These are phyloP conservation scores for Sinocyclocheilus anshuiensis DNA, from an alignment of 2,113 vertebrate genomes.

Conservation along the genomic window DNA sequence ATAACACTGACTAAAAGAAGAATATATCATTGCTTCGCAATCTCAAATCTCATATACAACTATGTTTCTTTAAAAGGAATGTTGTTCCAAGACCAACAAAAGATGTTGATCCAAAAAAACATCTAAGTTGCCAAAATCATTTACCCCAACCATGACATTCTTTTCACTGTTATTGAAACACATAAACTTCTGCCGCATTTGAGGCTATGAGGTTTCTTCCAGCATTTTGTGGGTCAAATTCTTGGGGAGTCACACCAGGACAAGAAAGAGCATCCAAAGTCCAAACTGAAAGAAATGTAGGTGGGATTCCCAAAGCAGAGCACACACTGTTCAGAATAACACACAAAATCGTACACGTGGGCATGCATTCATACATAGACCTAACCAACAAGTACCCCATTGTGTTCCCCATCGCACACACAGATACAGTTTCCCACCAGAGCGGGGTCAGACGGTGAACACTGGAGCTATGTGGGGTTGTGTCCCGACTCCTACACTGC, in stretches of 20 bases:
- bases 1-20: background rate
- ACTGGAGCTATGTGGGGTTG: conserved; percentile 60
- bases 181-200: background rate
- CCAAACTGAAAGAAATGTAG: conserved; percentile 31
- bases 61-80: background rate
- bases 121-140: background rate
- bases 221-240: conserved; percentile 35
- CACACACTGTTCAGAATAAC: conserved; percentile 44
- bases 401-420: conserved; percentile 12
- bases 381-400: conserved; percentile 25
- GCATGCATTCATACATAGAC: conserved; percentile 45
- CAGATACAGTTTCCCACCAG: conserved; percentile 48
- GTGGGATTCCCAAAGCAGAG: conserved; percentile 46
- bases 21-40: background rate
- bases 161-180: conserved; percentile 1
- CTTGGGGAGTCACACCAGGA: conserved; percentile 41
- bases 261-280: conserved; percentile 44
- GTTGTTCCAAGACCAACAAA: background rate
- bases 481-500: conserved; percentile 64
- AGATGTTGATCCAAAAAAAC: background rate
- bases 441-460: conserved; percentile 69
- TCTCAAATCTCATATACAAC: background rate
- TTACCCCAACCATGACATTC: background rate
- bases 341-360: conserved; percentile 21
- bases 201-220: background rate